Evolutionary conservation across 1,140 invertebrate genomes (phyloP).

Genomic region (Lordiphosa stackelbergi): DNA sequence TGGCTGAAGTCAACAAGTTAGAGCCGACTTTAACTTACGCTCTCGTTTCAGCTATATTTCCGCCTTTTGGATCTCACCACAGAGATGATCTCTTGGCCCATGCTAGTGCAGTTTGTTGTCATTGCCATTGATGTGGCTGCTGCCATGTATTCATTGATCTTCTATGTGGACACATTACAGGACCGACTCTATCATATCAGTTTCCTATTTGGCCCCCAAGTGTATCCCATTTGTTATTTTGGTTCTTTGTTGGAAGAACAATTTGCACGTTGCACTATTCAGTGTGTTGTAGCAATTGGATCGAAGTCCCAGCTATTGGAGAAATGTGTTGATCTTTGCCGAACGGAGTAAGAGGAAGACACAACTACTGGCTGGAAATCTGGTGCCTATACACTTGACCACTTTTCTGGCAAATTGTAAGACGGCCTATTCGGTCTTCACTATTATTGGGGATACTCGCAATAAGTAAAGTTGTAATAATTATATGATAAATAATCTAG

Average conservation of each 20-base stretch:
- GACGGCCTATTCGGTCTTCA: constrained; percentile 63
- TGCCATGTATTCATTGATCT: constrained; percentile 32
- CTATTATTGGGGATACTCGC: constrained; percentile 36
- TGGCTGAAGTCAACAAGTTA: no score
- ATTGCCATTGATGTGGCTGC: constrained; percentile 44
- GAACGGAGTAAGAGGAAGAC: constrained; percentile 40
- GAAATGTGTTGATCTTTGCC: constrained; percentile 40
- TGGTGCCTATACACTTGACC: constrained; percentile 55
- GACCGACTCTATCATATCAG: constrained; percentile 33
- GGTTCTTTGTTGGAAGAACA: constrained; percentile 42
- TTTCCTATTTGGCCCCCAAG: constrained; percentile 44
- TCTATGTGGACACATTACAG: constrained; percentile 30
- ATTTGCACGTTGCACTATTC: constrained; percentile 45
- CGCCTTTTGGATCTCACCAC: constrained; percentile 23
- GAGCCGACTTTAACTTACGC: no score
- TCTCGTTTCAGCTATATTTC: no score
- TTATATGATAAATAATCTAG: no score
- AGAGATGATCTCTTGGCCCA: constrained; percentile 45
- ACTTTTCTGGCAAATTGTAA: constrained; percentile 58
- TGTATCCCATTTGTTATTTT: constrained; percentile 58
- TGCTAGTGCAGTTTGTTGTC: constrained; percentile 58
- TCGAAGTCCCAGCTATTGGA: constrained; percentile 41
- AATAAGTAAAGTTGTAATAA: background rate
- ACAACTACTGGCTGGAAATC: constrained; percentile 37
- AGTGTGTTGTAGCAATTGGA: constrained; percentile 52